These are phyloP conservation scores for Homarus gammarus DNA, from an alignment of 2,888 invertebrate genomes.

Conservation along the genomic window DNA sequence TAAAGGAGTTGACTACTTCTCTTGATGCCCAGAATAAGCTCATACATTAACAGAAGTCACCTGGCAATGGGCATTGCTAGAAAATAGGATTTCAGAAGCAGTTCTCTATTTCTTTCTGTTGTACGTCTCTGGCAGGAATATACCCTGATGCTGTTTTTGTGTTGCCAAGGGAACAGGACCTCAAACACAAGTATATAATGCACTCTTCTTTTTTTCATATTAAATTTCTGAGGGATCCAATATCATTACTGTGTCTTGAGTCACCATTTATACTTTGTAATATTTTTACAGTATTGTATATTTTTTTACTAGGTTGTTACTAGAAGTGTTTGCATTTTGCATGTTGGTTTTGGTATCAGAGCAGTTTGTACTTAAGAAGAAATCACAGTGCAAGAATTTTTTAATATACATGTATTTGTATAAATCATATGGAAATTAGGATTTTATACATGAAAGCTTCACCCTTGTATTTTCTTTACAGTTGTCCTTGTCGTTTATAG, in stretches of 20 bases:
- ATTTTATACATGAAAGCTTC: background rate
- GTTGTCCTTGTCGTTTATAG: background rate
- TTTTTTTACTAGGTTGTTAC: background rate
- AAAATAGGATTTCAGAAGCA: too few relatives aligned
- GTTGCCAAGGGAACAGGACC: background rate
- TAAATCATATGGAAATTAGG: background rate
- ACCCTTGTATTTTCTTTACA: constrained; percentile 9
- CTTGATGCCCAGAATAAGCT: too few relatives aligned
- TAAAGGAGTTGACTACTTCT: too few relatives aligned
- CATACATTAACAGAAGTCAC: too few relatives aligned
- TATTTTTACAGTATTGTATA: background rate
- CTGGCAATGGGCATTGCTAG: too few relatives aligned
- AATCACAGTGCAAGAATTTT: background rate
- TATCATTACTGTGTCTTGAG: background rate
- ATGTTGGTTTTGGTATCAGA: background rate
- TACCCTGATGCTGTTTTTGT: background rate
- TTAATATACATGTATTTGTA: background rate
- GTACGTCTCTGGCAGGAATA: too few relatives aligned
- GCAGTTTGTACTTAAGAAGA: background rate
- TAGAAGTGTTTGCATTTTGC: background rate
- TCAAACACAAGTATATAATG: background rate
- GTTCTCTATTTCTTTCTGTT: too few relatives aligned
- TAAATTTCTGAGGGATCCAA: background rate
- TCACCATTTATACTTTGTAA: background rate
- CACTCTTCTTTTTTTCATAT: background rate